These are phyloP conservation scores for Gallinago stenura DNA, from an alignment of 2,797 vertebrate genomes.

Conservation along the genomic window DNA sequence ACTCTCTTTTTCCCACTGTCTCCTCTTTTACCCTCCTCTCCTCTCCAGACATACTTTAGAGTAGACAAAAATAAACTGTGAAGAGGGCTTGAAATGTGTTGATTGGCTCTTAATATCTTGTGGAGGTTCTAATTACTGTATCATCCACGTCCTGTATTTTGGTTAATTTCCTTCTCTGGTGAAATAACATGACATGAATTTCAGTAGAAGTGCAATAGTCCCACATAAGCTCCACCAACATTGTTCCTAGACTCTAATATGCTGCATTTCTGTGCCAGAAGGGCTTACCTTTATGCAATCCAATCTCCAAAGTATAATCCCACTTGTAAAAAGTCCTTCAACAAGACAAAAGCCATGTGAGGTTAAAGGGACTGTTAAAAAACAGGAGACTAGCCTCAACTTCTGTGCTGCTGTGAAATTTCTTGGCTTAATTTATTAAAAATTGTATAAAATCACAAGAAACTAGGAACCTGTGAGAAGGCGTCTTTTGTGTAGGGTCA, in stretches of 20 bases:
- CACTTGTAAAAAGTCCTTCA: not conserved
- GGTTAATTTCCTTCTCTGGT: not conserved
- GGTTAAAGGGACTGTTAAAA: not conserved
- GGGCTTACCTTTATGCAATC: not conserved
- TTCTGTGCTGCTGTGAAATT: not conserved
- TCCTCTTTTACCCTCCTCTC: not conserved
- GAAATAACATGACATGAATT: not conserved
- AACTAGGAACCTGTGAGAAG: not conserved
- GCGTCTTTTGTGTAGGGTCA: not conserved
- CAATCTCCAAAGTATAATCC: not conserved
- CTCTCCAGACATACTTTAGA: not conserved
- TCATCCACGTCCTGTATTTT: not conserved
- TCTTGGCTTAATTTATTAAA: not conserved
- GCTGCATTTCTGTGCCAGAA: not conserved
- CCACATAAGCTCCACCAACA: not conserved
- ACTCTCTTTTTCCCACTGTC: not conserved
- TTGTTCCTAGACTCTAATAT: not conserved
- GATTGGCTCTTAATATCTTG: not conserved
- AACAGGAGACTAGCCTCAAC: not conserved
- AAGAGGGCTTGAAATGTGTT: not conserved
- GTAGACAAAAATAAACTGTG: not conserved
- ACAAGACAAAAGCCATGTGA: not conserved
- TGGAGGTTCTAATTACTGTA: not conserved
- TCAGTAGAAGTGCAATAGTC: not conserved
- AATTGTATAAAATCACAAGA: not conserved